Evolutionary conservation across 2,888 invertebrate species (phyloP).

Genomic region (Drosophila hawaiiensis): DNA sequence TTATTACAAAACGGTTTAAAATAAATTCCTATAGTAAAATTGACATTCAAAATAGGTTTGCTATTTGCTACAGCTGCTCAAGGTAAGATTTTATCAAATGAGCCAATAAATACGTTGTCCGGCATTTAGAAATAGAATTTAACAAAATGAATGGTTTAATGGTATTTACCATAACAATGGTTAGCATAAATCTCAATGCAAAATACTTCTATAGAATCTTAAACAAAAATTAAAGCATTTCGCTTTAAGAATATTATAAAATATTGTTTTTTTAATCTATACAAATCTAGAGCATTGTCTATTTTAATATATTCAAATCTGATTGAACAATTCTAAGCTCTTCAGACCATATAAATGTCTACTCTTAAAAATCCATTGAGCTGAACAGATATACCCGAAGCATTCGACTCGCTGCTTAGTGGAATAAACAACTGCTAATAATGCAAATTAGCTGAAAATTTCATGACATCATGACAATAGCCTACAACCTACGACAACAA

Average conservation of each 20-base stretch:
- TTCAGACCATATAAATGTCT: background rate
- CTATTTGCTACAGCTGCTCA: too few species aligned
- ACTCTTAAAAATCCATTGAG: background rate
- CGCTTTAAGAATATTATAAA: background rate
- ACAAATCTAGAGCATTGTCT: background rate
- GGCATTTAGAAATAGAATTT: background rate
- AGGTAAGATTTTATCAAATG: background rate
- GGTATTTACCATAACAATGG: slow-evolving; percentile 3
- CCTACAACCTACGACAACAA: slow-evolving; percentile 72
- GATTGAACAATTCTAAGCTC: background rate
- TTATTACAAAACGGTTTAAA: background rate
- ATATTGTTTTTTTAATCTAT: background rate
- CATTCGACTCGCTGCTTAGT: slow-evolving; percentile 2
- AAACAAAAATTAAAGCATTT: background rate
- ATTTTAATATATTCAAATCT: background rate
- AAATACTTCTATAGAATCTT: background rate
- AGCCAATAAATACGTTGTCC: background rate
- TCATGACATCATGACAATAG: slow-evolving; percentile 68
- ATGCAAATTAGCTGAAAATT: slow-evolving; percentile 68
- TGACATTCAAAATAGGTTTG: background rate
- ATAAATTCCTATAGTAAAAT: background rate
- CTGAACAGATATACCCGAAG: slow-evolving; percentile 24
- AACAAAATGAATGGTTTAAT: background rate
- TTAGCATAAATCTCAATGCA: background rate
- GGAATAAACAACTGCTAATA: slow-evolving; percentile 56